Percentiles rank a stretch among this genome's conserved stretches.
Evolutionary conservation across 1,140 invertebrate genomes (phyloP).

Genomic region (Dinoponera quadriceps): DNA sequence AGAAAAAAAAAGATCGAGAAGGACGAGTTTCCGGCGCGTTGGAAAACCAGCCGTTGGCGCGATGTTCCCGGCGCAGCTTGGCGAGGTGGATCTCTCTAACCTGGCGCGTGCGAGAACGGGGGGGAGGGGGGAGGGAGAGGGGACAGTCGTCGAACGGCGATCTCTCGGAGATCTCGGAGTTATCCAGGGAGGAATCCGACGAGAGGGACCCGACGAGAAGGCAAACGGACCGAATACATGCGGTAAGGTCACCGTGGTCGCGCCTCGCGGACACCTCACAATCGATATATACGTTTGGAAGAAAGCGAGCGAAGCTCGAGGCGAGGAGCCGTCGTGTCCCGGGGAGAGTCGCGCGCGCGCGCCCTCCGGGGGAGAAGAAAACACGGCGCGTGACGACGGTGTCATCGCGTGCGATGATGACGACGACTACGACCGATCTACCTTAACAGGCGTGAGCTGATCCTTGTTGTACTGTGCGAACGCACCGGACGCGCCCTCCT

Average conservation of each 20-base stretch:
- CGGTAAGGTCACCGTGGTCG: constrained; percentile 34
- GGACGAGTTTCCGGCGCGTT: not conserved
- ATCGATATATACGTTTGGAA: constrained; percentile 29
- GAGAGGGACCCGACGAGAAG: not conserved
- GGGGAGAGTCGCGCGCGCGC: too few relatives aligned
- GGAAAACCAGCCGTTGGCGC: not conserved
- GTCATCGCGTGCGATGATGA: constrained; percentile 52
- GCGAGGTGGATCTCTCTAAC: not conserved
- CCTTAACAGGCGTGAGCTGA: constrained; percentile 97
- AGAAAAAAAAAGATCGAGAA: not conserved
- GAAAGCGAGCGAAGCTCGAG: not conserved
- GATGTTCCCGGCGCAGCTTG: not conserved
- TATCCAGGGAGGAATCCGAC: constrained; percentile 45
- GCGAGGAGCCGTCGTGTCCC: not conserved
- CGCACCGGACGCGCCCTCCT: constrained; percentile 97
- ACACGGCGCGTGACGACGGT: not conserved
- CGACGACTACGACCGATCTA: constrained; percentile 67
- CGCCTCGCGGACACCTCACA: constrained; percentile 16
- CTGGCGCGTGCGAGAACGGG: not conserved
- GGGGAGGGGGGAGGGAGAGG: too few relatives aligned
- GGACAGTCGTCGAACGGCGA: too few relatives aligned
- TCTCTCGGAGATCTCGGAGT: constrained; percentile 29
- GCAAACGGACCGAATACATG: too few relatives aligned
- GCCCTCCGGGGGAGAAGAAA: too few relatives aligned
- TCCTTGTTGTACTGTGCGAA: constrained; percentile 99